These are phyloP conservation scores for Clistopyga incitator DNA, from an alignment of 2,888 invertebrate genomes.

Conservation along the genomic window DNA sequence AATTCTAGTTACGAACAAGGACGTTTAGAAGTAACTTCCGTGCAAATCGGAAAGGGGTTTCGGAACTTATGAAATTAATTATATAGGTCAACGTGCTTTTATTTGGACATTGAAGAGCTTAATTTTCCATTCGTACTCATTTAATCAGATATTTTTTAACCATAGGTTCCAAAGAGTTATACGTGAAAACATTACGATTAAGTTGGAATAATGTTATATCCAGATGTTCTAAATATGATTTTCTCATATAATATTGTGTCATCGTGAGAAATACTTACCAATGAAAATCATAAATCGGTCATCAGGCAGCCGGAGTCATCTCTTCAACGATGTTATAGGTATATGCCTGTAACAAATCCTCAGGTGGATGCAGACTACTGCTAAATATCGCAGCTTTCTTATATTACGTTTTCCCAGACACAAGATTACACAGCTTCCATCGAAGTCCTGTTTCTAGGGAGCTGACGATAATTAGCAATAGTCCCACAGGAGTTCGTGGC, in stretches of 20 bases:
- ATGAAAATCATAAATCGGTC: conserved; percentile 75
- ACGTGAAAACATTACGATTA: conserved; percentile 28
- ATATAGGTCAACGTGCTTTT: not conserved
- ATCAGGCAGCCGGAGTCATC: conserved; percentile 81
- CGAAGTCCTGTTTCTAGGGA: conserved; percentile 60
- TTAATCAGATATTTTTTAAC: not conserved
- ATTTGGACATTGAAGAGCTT: not conserved
- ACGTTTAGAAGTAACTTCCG: too few species aligned
- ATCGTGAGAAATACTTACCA: conserved; percentile 76
- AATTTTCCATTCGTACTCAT: not conserved
- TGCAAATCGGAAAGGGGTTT: not conserved
- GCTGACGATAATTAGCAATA: conserved; percentile 82
- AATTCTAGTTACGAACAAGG: too few species aligned
- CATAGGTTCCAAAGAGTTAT: not conserved
- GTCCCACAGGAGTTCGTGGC: conserved; percentile 81
- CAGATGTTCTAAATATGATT: conserved; percentile 35
- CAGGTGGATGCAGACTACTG: conserved; percentile 85
- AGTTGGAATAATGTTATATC: conserved; percentile 22
- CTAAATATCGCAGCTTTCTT: conserved; percentile 80
- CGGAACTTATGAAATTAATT: not conserved
- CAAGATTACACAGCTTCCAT: not conserved
- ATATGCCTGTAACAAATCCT: conserved; percentile 88
- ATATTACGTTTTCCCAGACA: conserved; percentile 1
- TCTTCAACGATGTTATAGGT: conserved; percentile 81
- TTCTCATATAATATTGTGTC: conserved; percentile 60